A percentile compares a stretch with the other conserved stretches of the same genome.
Conservation (phyloP, 1,140 invertebrate genomes). For the Cephus cinctus region DNA sequence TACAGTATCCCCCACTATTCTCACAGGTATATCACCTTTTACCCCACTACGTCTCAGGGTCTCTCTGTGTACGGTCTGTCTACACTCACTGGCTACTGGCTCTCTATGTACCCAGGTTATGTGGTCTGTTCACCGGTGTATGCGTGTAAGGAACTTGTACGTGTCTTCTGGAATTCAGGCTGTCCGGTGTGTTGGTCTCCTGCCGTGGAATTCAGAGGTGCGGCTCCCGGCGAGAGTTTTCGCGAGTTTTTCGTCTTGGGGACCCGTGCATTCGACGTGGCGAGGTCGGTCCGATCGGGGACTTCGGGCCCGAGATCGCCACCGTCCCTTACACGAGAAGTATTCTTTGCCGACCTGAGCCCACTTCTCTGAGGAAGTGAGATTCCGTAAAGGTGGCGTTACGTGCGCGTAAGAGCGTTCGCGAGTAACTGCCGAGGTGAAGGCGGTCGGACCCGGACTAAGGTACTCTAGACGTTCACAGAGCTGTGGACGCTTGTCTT, state of each 20-base stretch:
- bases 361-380: too few species aligned
- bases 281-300: slow-evolving; percentile 1
- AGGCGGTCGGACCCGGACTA: slow-evolving; percentile 40
- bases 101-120: too few species aligned
- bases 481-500: slow-evolving; percentile 26
- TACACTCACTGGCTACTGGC: too few species aligned
- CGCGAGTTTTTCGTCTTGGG: slow-evolving; percentile 15
- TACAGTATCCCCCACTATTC: too few species aligned
- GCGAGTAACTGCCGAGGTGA: slow-evolving; percentile 18
- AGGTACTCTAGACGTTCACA: slow-evolving; percentile 21
- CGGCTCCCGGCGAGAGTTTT: slow-evolving; percentile 30
- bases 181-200: slow-evolving; percentile 24
- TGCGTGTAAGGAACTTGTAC: too few species aligned
- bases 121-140: too few species aligned
- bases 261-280: too few species aligned
- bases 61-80: too few species aligned
- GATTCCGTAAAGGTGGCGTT: too few species aligned
- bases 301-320: not conserved
- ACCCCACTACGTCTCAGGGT: too few species aligned
- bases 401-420: slow-evolving; percentile 4
- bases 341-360: not conserved
- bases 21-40: too few species aligned
- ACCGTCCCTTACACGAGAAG: not conserved
- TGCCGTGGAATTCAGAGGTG: slow-evolving; percentile 34
- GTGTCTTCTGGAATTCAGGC: slow-evolving; percentile 30